Percentiles rank a stretch among this genome's conserved stretches.
Evolutionary conservation across 2,888 invertebrate genomes (phyloP).

Genomic region (Malacosoma neustria): DNA sequence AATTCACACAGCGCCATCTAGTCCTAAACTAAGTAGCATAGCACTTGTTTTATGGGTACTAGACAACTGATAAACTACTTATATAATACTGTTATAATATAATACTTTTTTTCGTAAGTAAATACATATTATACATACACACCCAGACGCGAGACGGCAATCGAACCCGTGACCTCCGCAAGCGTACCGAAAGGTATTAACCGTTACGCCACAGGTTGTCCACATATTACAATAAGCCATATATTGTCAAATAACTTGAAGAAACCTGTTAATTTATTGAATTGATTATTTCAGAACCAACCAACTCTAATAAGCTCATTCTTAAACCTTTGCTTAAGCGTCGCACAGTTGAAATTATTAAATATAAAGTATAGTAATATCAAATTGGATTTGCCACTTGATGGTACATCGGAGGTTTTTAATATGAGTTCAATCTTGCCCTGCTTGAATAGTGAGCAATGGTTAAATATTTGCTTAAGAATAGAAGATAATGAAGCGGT

Average conservation of each 20-base stretch:
- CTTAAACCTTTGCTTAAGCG: conserved; percentile 41
- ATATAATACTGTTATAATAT: too few relatives aligned
- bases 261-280: not conserved
- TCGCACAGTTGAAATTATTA: conserved; percentile 47
- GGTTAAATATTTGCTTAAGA: conserved; percentile 33
- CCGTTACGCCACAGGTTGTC: too few relatives aligned
- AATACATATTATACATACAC: too few relatives aligned
- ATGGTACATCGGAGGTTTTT: conserved; percentile 23
- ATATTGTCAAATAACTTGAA: not conserved
- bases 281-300: conserved; percentile 43
- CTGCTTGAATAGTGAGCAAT: conserved; percentile 40
- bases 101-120: too few relatives aligned
- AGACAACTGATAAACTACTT: too few relatives aligned
- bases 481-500: conserved; percentile 29
- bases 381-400: conserved; percentile 26
- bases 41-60: too few relatives aligned
- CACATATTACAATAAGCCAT: too few relatives aligned
- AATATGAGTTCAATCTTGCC: conserved; percentile 45
- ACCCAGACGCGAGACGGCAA: too few relatives aligned
- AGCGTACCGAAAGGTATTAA: too few relatives aligned
- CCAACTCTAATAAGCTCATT: conserved; percentile 35
- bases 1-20: too few relatives aligned
- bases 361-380: conserved; percentile 54
- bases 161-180: too few relatives aligned
- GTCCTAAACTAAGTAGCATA: too few relatives aligned